Evolutionary conservation across 2,797 vertebrate species (phyloP), one percentile per base, ranked within the genome.

Genomic region (Babyrousa celebensis): DNA sequence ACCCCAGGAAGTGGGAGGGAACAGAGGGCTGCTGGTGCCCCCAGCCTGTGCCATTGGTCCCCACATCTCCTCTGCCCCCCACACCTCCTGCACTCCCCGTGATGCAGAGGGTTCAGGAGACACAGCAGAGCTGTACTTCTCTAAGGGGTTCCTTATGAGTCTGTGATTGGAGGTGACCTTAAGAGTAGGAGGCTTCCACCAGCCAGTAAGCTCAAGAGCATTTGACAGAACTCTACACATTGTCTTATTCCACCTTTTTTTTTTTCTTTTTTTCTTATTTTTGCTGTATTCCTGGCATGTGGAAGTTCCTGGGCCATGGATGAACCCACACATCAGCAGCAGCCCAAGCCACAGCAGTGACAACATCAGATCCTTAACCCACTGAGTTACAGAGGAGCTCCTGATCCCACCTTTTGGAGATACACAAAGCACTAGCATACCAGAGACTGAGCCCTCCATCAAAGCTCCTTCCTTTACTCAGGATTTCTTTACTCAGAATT

Each of bases 361-460:
- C 43, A 48, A 48, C 9, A 48, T 48, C 43, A 48, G 43, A 48
- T 48, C 43, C 43, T 48, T 48, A 48, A 10, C 43, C 43, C 43
- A 48, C 43, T 48, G 43, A 48, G 43, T 48, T 48, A 48, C 43
- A 48, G 43, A 10, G 43, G 43, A 48, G 43, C 43, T 48, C 43
- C 43, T 48, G 43, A 48, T 48, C 43, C 16, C 21, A 18, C 21
- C 15, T n/a, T 32, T 60, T 60, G 43, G 60, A 68, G 20, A 25
- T 54, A 12, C 2, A 29, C 0, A 3, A 2, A 7, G 71, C 0
- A 3, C 23, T 29, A 40, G 12, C 9, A 1, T 3, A 1, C 3
- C 0, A 6, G 60, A 67, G 36, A 68, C 7, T 21, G 14, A 15
- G 0, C 18, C 11, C 48, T 52, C 32, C 21, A 17, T 12, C 25